Conservation (phyloP, 2,888 invertebrate species). For the Tuberolachnus salignus region DNA sequence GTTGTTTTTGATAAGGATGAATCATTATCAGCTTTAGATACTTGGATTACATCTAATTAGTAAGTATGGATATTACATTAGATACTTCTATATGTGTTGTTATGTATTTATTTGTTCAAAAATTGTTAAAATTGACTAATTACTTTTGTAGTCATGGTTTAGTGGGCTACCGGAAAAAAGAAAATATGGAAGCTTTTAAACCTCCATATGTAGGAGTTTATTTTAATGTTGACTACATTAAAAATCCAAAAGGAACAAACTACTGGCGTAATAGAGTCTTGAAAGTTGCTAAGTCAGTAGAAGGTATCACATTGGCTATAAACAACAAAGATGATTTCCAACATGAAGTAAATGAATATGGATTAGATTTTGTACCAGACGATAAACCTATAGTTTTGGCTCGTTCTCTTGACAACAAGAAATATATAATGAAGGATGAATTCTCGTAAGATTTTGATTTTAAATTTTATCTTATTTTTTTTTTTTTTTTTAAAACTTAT, state of each 20-base stretch:
- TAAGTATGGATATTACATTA: conserved; percentile 66
- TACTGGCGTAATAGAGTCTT: conserved; percentile 98
- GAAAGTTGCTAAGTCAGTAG: conserved; percentile 80
- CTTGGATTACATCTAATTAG: conserved; percentile 83
- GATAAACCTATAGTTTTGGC: conserved; percentile 91
- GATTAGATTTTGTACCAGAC: conserved; percentile 81
- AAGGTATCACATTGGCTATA: conserved; percentile 81
- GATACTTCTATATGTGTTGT: not conserved
- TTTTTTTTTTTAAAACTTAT: not conserved
- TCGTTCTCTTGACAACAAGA: conserved; percentile 81
- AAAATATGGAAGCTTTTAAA: conserved; percentile 83
- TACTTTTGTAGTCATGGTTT: conserved; percentile 77
- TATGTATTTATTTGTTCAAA: not conserved
- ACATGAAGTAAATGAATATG: conserved; percentile 92
- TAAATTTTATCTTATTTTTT: too few species aligned
- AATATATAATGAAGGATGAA: conserved; percentile 86
- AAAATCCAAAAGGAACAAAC: conserved; percentile 97
- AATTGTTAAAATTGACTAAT: not conserved
- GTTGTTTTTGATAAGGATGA: conserved; percentile 77
- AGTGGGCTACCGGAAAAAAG: conserved; percentile 86
- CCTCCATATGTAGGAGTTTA: conserved; percentile 90
- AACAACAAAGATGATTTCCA: conserved; percentile 93
- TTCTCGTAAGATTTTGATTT: conserved; percentile 73
- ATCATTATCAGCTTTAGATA: conserved; percentile 72
- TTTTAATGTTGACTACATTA: conserved; percentile 92